Evolutionary conservation across 2,888 invertebrate species (phyloP), one percentile per base, ranked within the genome.

Genomic region (Pterostichus niger): DNA sequence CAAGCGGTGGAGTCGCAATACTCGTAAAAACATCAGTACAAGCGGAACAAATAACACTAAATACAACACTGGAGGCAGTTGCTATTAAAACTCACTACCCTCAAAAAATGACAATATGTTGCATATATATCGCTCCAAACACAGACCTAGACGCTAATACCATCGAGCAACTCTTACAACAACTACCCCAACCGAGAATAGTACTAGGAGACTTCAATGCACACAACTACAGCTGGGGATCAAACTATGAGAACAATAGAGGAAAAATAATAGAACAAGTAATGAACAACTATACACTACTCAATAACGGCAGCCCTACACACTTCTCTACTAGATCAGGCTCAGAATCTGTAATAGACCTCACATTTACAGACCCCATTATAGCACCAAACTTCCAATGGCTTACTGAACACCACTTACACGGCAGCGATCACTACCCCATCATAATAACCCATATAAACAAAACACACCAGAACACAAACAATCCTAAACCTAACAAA

Each of bases 181-280:
- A 52, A 52, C 9, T 52, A n/a, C 52, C 52, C 84, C 13, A 83
- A 78, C 86, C 86, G 0, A 82, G 84, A n/a, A 80, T 87, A 4
- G 61, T 86, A 0, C 31, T 86, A n/a, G n/a, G n/a, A n/a, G n/a
- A n/a, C n/a, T n/a, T n/a, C n/a, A n/a, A n/a, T n/a, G n/a, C n/a
- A n/a, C 85, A 86, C 44, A 84, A 78, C 35, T 7, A 46, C 0
- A 3, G 85, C 3, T 87, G 85, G 85, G 84, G 86, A 11, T 86
- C 84, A 6, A 24, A 35, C 3, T 59, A 84, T 31, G 71, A 44
- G 9, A 85, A 86, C 24, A 35, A 31, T 10, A 59, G 84, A 54
- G 86, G 86, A 6, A 85, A 83, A 77, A 83, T 84, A 7, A 44
- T 87, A 0, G 85, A 85, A 83, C 13, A 78, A 13, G 44, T 84